Base-by-base conservation (phyloP, 2,113 vertebrate genomes). In the Indicator maculatus region DNA sequence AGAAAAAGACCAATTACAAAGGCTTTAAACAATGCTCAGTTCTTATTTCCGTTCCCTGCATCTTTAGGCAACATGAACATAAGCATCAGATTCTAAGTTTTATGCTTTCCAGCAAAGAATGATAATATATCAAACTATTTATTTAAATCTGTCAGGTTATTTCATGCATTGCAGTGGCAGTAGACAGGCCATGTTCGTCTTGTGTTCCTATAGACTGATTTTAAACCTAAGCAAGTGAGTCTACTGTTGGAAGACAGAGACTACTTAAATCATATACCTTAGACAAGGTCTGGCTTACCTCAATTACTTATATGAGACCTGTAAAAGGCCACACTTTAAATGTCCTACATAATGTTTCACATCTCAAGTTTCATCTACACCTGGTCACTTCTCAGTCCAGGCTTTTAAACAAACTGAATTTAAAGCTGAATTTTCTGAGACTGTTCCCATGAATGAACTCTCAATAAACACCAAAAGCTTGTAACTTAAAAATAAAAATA, bases 91-190 rank as follows among this genome's bases (percentile, higher is more conserved):
- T 88, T 90, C 64, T 55, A 71, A 61, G 55, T 47, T 76, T 70
- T 93, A 16, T 4, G 8, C 63, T 90, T 91, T 87, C 61, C 55
- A 94, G 55, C 44, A 93, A 84, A 85, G 72, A 76, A 16, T 74
- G 90, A 94, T 93, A 96, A 71, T 3, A 45, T 82, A 84, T 69
- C 70, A 94, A 92, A 44, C 33, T 23, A 65, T 44, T 39, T 28
- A 65, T 93, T 93, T 38, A 66, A 61, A 83, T 74, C 52, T 93
- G 77, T 80, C n/a, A 19, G 41, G 80, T 89, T 77, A 24, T 28
- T 87, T 70, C 59, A 55, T 45, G 88, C 88, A 58, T 16, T 69
- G 23, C 80, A 78, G 60, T 79, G 52, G 59, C 66, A 66, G 77
- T 8, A 33, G 24, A 8, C 7, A 39, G 33, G 19, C 14, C 10